phyloP scores from a whole-genome alignment of 2,888 invertebrate genomes.

The Eilema depressum region DNA sequence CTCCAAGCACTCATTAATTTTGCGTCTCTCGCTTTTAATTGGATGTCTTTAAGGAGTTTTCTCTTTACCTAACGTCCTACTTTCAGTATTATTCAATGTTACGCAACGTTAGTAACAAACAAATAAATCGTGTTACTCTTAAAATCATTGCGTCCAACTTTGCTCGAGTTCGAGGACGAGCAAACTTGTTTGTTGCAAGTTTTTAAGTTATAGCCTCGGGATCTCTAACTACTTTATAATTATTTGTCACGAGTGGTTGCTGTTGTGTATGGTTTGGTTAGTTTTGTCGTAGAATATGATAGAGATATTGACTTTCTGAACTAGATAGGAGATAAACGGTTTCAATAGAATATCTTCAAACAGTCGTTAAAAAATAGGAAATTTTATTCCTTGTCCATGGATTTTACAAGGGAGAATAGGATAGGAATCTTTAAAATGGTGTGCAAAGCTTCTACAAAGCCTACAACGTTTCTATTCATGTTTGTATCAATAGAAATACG shows the following conservation, averaged over 20 bases:
- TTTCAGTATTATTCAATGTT: constrained; percentile 52
- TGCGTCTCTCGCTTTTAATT: constrained; percentile 65
- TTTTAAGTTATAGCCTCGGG: constrained; percentile 48
- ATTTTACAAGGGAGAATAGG: no score
- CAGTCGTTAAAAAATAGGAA: no score
- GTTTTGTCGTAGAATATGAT: not conserved
- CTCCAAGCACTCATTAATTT: constrained; percentile 58
- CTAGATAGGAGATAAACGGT: not conserved
- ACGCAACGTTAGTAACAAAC: constrained; percentile 63
- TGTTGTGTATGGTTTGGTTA: not conserved
- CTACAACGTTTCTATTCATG: no score
- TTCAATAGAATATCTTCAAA: no score
- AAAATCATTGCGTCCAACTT: constrained; percentile 52
- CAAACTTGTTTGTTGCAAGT: constrained; percentile 45
- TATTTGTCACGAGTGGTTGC: constrained; percentile 31
- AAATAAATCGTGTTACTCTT: constrained; percentile 64
- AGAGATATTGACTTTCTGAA: not conserved
- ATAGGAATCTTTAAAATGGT: no score
- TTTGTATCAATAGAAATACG: no score
- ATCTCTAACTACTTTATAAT: constrained; percentile 44
- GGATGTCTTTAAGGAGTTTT: constrained; percentile 64
- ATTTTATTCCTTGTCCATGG: no score
- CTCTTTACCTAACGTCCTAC: constrained; percentile 53
- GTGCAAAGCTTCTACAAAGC: no score
- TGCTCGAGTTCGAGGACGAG: constrained; percentile 37